Conservation (phyloP, 2,113 vertebrate species). For the Pomatostomus ruficeps region DNA sequence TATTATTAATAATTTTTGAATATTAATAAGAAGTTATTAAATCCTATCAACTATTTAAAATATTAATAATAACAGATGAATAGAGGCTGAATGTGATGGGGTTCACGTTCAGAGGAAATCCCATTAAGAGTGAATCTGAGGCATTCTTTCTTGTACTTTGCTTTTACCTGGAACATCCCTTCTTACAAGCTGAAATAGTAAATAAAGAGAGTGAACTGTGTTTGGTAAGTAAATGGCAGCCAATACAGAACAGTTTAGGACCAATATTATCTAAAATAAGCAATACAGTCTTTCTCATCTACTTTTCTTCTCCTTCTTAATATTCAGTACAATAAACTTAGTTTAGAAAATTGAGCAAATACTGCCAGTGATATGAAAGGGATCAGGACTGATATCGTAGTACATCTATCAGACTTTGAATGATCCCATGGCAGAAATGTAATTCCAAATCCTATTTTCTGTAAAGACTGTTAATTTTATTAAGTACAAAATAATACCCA, state of each 20-base stretch:
- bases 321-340: neutral
- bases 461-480: constrained; percentile 7
- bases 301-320: neutral
- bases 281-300: neutral
- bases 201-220: neutral
- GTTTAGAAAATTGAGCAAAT: neutral
- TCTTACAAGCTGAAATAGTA: neutral
- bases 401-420: neutral
- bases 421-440: neutral
- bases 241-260: neutral
- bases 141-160: neutral
- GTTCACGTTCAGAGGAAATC: neutral
- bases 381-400: neutral
- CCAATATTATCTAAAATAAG: neutral
- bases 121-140: neutral
- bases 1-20: neutral
- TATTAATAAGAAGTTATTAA: neutral
- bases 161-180: neutral
- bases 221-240: neutral
- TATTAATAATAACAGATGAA: neutral
- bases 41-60: neutral
- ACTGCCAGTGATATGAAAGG: neutral
- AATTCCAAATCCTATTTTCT: constrained; percentile 12
- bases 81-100: neutral
- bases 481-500: neutral